Conservation (phyloP, 2,113 vertebrate genomes). For the Geothlypis trichas region DNA sequence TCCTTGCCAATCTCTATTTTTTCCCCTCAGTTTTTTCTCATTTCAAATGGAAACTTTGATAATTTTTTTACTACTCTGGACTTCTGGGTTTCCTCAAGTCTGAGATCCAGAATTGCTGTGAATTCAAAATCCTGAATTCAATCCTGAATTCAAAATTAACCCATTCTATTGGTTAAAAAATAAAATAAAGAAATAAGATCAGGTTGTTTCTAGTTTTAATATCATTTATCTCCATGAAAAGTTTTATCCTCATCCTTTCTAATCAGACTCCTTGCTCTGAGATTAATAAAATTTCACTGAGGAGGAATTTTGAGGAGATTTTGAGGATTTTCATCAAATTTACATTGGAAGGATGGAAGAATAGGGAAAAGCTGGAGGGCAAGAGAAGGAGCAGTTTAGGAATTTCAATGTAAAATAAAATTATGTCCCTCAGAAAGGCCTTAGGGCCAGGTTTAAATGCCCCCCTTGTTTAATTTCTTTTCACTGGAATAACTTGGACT, state of each 20-base stretch:
- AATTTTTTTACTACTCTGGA: background rate
- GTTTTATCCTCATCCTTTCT: background rate
- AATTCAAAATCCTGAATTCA: background rate
- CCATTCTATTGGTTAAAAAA: background rate
- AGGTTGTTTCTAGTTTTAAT: background rate
- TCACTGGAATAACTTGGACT: background rate
- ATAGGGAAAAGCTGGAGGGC: background rate
- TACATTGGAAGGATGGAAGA: rapidly evolving
- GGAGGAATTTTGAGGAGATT: background rate
- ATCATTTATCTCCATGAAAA: background rate
- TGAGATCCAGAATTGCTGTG: background rate
- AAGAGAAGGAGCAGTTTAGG: background rate
- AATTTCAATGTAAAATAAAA: background rate
- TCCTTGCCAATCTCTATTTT: background rate
- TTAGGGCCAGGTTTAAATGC: background rate
- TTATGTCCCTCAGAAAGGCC: background rate
- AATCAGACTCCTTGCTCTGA: background rate
- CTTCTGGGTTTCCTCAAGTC: background rate
- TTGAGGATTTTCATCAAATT: background rate
- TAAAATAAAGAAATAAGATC: background rate
- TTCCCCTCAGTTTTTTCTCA: background rate
- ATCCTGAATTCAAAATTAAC: background rate
- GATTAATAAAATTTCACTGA: background rate
- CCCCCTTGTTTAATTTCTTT: rapidly evolving
- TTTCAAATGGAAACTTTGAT: background rate